Evolutionary conservation across 1,140 invertebrate genomes (phyloP).

Genomic region (Steinernema khuongi): DNA sequence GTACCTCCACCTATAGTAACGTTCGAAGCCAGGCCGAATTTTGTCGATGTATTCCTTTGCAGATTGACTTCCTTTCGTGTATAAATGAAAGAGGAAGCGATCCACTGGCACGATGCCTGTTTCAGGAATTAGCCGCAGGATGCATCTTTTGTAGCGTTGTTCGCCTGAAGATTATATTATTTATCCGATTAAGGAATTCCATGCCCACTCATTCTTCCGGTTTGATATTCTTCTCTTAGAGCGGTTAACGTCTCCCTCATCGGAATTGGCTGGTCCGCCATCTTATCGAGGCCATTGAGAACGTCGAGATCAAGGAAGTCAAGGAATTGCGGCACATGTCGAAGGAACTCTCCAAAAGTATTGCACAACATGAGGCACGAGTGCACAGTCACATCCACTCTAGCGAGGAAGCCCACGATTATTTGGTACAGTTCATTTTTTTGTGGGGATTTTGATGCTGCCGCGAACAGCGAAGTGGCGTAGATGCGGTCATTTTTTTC

Average conservation of each 20-base stretch:
- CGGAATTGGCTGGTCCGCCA: not conserved
- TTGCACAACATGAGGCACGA: not conserved
- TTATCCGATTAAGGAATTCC: too few species aligned
- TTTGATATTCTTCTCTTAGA: not conserved
- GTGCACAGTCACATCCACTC: not conserved
- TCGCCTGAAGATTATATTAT: too few species aligned
- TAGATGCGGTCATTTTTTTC: not conserved
- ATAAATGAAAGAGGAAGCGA: not conserved
- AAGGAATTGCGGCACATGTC: not conserved
- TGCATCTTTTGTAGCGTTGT: not conserved
- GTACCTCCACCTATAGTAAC: not conserved
- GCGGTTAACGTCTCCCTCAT: not conserved
- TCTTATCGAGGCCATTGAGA: not conserved
- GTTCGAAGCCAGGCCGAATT: not conserved
- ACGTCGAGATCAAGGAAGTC: not conserved
- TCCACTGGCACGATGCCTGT: not conserved
- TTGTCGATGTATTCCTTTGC: not conserved
- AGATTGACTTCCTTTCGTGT: not conserved
- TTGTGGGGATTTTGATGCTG: not conserved
- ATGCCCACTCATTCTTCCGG: not conserved
- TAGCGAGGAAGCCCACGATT: not conserved
- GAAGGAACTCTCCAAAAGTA: not conserved
- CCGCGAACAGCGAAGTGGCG: not conserved
- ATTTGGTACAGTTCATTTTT: not conserved
- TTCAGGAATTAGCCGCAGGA: not conserved